Base-by-base conservation (phyloP, 37 sponge, comb jelly and placozoan genomes). In the Cliona cf. orientalis region DNA sequence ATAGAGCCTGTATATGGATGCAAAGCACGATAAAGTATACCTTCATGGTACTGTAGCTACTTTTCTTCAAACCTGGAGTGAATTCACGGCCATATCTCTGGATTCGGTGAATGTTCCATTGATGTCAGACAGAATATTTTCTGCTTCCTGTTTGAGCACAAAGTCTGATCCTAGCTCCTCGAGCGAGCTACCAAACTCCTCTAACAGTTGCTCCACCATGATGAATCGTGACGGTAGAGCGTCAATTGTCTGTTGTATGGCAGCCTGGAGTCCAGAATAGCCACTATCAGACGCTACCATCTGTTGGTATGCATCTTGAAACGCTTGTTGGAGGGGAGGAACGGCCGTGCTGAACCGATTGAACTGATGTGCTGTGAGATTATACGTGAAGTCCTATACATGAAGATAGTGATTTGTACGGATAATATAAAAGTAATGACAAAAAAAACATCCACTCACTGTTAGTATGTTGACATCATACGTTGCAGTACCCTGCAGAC, bases 391-490 rank as follows among this genome's bases (percentile, higher is more conserved):
- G 43, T 63, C 66, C 78, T 78, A 62, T 2, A 19, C 25, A n/a
- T 21, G 23, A 45, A n/a, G 5, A 44, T 36, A 9, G 44, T 42
- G 21, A 44, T 45, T 23, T 67, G 41, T 67, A 11, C 69, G 23
- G 6, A 67, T 23, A 38, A 67, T 67, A 7, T n/a, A 67, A 57
- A 42, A 42, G 19, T 71, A 41, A 21, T 49, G 14, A 19, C 9
- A 19, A 19, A 22, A 43, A 17, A 25, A 12, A 6, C 5, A 31
- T 14, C 1, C 31, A 64, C 73, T 69, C 55, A 91, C 91, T 3
- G 65, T 91, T 7, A 84, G 66, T 53, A 88, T 80, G 68, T 92
- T 92, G 59, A 71, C 53, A 25, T 70, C 82, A 76, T 88, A 92
- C 11, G 74, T 60, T 9, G 80, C 85, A 11, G 68, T 84, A 28